A percentile compares a stretch with the other conserved stretches of the same genome.
These are phyloP conservation scores for Alouatta palliata DNA, from an alignment of 2,113 vertebrate species.

Conservation along the genomic window DNA sequence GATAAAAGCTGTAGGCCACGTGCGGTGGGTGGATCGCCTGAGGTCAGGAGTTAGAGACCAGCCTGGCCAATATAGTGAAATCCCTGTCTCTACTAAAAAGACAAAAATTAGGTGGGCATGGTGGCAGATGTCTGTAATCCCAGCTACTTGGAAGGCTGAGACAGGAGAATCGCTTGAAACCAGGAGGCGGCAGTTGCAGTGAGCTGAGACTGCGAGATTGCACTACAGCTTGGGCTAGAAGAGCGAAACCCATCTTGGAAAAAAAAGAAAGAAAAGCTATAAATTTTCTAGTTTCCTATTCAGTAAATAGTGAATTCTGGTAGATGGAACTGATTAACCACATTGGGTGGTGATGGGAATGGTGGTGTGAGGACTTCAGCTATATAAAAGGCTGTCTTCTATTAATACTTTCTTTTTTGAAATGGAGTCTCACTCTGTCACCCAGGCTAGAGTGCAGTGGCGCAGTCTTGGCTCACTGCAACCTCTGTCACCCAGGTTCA, in stretches of 20 bases:
- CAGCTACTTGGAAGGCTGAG: no score
- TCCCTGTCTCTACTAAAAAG: no score
- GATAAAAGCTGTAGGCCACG: neutral
- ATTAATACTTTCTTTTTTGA: neutral
- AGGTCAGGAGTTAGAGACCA: no score
- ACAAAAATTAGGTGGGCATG: no score
- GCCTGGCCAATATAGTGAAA: no score
- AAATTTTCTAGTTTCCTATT: conserved; percentile 34
- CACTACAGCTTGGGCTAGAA: no score
- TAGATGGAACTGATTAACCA: neutral
- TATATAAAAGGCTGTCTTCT: neutral
- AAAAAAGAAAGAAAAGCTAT: neutral
- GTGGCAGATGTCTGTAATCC: no score
- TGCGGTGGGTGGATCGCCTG: neutral
- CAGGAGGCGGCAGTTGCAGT: no score
- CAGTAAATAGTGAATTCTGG: conserved; percentile 12
- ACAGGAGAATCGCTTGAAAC: no score
- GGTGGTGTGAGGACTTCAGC: neutral
- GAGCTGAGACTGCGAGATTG: no score
- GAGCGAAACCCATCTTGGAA: no score
- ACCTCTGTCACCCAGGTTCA: no score
- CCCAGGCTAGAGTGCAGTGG: neutral
- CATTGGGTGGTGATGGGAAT: neutral
- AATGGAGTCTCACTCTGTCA: neutral
- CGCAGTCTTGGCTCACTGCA: neutral